Evolutionary conservation across 2,113 vertebrate genomes (phyloP).

Genomic region (Dryoscopus gambensis): DNA sequence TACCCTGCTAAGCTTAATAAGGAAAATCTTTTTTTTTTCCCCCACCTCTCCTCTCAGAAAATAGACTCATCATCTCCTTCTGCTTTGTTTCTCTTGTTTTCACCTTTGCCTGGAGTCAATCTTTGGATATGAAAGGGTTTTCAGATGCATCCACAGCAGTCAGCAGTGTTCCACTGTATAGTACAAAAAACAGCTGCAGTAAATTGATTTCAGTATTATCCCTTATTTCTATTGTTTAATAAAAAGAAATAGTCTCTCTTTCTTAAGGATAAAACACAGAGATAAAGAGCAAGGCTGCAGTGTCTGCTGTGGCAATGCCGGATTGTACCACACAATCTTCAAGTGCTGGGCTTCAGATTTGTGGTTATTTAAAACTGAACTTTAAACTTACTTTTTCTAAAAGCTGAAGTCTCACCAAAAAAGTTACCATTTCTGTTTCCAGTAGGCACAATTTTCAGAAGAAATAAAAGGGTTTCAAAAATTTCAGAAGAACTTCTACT

Average conservation of each 20-base stretch:
- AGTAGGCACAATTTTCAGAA: not conserved
- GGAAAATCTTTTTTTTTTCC: not conserved
- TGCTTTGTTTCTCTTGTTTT: not conserved
- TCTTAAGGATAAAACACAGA: not conserved
- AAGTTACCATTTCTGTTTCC: not conserved
- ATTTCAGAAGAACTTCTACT: not conserved
- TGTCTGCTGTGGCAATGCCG: not conserved
- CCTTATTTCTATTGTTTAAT: not conserved
- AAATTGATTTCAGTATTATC: not conserved
- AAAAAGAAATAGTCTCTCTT: not conserved
- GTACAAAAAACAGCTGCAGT: not conserved
- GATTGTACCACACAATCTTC: rapidly evolving
- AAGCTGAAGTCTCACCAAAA: not conserved
- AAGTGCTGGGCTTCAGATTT: not conserved
- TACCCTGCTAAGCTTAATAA: not conserved
- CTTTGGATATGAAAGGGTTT: not conserved
- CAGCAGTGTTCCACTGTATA: not conserved
- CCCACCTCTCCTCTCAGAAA: not conserved
- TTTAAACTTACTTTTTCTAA: not conserved
- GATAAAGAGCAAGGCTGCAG: not conserved
- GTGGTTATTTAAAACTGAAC: not conserved
- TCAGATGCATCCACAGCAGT: not conserved
- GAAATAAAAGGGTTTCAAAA: not conserved
- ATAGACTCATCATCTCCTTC: not conserved
- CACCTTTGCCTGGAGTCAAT: not conserved